These are phyloP conservation scores for Chiroxiphia lanceolata DNA, from an alignment of 2,797 vertebrate species.

Conservation along the genomic window DNA sequence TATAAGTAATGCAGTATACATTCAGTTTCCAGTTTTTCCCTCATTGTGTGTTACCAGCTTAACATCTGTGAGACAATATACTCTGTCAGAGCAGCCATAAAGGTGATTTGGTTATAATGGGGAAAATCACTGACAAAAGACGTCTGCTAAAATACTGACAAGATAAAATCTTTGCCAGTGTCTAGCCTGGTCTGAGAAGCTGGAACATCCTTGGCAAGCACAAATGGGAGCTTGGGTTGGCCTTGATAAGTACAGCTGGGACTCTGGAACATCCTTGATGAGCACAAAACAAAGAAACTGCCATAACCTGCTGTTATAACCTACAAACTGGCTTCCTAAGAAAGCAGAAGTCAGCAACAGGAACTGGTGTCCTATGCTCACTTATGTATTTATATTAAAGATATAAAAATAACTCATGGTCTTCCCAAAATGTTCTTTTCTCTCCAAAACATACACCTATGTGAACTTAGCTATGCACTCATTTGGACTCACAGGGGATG, in stretches of 20 bases:
- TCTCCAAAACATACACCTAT: background rate
- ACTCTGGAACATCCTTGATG: background rate
- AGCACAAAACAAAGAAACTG: background rate
- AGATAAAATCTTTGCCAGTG: background rate
- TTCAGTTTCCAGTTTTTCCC: background rate
- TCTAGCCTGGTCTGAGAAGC: background rate
- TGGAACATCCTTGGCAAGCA: background rate
- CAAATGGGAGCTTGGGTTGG: background rate
- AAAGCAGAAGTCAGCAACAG: background rate
- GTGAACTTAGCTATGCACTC: background rate
- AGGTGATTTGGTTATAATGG: background rate
- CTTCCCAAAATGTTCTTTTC: background rate
- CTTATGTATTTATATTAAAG: background rate
- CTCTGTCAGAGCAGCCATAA: background rate
- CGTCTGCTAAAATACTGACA: background rate
- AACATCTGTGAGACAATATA: background rate
- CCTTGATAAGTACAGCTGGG: background rate
- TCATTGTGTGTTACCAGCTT: background rate
- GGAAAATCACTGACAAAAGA: background rate
- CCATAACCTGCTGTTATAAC: background rate
- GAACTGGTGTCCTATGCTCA: rapidly evolving
- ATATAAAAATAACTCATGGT: background rate
- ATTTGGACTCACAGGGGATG: background rate
- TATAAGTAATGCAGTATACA: constrained; percentile 30
- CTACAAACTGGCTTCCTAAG: background rate